Evolutionary conservation across 1,140 invertebrate species (phyloP).

Genomic region (Brachionus paranguensis): DNA sequence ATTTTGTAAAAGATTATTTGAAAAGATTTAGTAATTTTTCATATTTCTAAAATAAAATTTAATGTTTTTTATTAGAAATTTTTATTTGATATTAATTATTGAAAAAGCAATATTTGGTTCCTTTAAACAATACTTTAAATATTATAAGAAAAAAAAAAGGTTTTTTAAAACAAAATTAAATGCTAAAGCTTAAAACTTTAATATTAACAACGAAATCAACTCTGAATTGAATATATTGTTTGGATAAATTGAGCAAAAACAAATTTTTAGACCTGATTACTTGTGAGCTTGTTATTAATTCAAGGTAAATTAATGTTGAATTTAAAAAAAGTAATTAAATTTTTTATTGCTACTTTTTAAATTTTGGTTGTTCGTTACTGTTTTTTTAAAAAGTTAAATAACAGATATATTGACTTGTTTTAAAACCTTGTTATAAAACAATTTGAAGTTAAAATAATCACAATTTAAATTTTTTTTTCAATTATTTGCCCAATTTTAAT

Average conservation of each 20-base stretch:
- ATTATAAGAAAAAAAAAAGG: neutral
- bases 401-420: conserved; percentile 1
- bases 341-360: neutral
- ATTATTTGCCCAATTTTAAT: neutral
- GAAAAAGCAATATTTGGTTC: neutral
- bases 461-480: neutral
- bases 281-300: neutral
- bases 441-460: neutral
- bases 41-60: neutral
- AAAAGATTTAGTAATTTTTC: neutral
- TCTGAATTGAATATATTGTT: neutral
- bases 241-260: neutral
- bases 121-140: neutral
- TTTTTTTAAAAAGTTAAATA: neutral
- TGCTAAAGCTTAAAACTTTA: neutral
- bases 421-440: neutral
- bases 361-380: neutral
- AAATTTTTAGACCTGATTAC: neutral
- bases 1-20: neutral
- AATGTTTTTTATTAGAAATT: neutral
- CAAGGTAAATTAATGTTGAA: neutral
- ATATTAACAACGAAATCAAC: neutral
- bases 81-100: neutral
- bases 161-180: neutral
- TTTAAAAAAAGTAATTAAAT: neutral